Evolutionary conservation across 2,888 invertebrate genomes (phyloP).

Genomic region (Erannis defoliaria): DNA sequence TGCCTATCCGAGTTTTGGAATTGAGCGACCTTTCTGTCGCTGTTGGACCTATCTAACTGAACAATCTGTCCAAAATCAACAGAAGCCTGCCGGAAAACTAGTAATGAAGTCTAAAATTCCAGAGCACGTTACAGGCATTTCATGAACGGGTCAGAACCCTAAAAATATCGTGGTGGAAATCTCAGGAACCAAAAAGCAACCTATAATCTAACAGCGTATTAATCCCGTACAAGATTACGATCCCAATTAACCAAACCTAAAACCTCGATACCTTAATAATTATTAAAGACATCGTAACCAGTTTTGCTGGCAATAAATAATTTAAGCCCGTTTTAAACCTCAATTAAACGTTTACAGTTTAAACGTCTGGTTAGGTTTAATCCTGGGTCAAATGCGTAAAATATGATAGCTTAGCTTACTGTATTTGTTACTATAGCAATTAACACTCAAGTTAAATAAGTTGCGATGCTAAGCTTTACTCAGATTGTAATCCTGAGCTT

Average conservation of each 20-base stretch:
- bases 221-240: slow-evolving; percentile 15
- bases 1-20: no score
- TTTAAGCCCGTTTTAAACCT: slow-evolving; percentile 40
- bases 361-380: slow-evolving; percentile 34
- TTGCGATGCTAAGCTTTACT: not conserved
- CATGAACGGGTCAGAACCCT: no score
- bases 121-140: no score
- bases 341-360: slow-evolving; percentile 37
- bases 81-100: no score
- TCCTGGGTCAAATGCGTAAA: slow-evolving; percentile 25
- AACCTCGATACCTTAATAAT: slow-evolving; percentile 22
- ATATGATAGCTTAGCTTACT: slow-evolving; percentile 18
- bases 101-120: no score
- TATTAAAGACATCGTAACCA: slow-evolving; percentile 15
- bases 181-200: no score
- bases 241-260: slow-evolving; percentile 28
- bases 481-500: no score
- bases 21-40: no score
- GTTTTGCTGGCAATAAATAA: slow-evolving; percentile 40
- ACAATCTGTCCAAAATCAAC: no score
- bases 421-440: not conserved
- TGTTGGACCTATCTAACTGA: no score
- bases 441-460: not conserved
- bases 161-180: no score
- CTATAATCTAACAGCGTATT: not conserved